A percentile compares a stretch with the other conserved stretches of the same genome.
These are phyloP conservation scores for Thaumatotibia leucotreta DNA, from an alignment of 1,140 invertebrate species.

Conservation along the genomic window DNA sequence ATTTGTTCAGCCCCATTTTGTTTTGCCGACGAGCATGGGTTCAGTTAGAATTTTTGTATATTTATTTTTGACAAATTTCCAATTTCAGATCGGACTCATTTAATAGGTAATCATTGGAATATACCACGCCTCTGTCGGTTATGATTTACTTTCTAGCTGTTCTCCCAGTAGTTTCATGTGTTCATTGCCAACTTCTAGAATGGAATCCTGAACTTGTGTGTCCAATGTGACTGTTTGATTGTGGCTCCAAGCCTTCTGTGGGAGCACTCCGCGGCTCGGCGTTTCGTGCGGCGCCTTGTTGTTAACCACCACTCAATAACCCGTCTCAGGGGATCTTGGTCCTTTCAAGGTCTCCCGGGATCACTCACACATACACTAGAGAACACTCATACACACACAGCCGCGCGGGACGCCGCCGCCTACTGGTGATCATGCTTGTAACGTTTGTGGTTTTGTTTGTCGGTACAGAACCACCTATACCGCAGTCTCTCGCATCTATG, in stretches of 20 bases:
- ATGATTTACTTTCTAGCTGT: constrained; percentile 53
- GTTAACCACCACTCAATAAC: background rate
- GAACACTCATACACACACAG: background rate
- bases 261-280: background rate
- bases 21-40: constrained; percentile 40
- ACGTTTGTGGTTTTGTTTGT: constrained; percentile 70
- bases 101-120: constrained; percentile 74
- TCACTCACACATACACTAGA: background rate
- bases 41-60: constrained; percentile 38
- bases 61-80: constrained; percentile 71
- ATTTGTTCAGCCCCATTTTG: constrained; percentile 21
- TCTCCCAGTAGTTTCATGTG: constrained; percentile 55
- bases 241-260: constrained; percentile 18
- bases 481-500: constrained; percentile 72
- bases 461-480: constrained; percentile 72
- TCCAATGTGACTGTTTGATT: constrained; percentile 28
- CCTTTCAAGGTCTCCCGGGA: background rate
- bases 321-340: background rate
- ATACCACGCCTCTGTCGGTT: constrained; percentile 49
- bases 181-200: constrained; percentile 45
- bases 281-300: background rate
- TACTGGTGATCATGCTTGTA: constrained; percentile 55
- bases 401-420: constrained; percentile 12
- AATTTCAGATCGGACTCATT: constrained; percentile 78
- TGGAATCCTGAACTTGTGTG: constrained; percentile 48